Evolutionary conservation across 2,888 invertebrate genomes (phyloP), one percentile per base, ranked within the genome.

Genomic region (Bhutanitis thaidina): DNA sequence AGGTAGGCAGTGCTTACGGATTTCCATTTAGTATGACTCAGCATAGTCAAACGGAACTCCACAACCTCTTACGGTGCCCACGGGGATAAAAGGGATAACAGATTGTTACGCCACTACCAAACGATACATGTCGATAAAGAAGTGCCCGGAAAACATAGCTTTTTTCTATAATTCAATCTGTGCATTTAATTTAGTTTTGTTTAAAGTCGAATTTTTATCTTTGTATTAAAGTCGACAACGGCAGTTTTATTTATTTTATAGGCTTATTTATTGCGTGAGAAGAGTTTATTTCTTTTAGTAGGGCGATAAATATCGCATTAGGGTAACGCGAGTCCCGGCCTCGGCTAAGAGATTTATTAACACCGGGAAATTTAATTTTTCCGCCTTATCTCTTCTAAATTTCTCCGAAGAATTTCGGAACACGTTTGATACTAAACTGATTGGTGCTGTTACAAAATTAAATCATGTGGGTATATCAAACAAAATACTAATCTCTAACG

Each of bases 221-320:
- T 8, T 27, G 27, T 27, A 27, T 27, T 8, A 27, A 27, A 27
- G 27, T 50, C 49, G 43, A 49, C 45, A 44, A 45, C 20, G 38
- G 39, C 43, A 49, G 40, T 53, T 40, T 49, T 49, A 54, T 71
- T 77, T 75, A 74, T 69, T 76, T 80, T 72, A 75, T 68, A 66
- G 67, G 54, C 62, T 57, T 69, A 69, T 75, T 80, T 80, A 82
- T 75, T 74, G 72, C 67, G 71, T 67, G 66, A 64, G 67, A 73
- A 71, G 71, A 72, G 77, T 77, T 76, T 77, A 74, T 79, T 77
- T 71, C 68, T 78, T 74, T 74, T 70, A 71, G 64, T 66, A 62
- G 53, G 60, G 67, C 72, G 80, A 85, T 85, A 84, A 85, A 85
- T 83, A 86, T 78, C 80, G 74, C 82, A 82, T 86, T 82, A 83